phyloP scores from a whole-genome alignment of 2,113 vertebrate species.

The Urocitellus parryii region DNA sequence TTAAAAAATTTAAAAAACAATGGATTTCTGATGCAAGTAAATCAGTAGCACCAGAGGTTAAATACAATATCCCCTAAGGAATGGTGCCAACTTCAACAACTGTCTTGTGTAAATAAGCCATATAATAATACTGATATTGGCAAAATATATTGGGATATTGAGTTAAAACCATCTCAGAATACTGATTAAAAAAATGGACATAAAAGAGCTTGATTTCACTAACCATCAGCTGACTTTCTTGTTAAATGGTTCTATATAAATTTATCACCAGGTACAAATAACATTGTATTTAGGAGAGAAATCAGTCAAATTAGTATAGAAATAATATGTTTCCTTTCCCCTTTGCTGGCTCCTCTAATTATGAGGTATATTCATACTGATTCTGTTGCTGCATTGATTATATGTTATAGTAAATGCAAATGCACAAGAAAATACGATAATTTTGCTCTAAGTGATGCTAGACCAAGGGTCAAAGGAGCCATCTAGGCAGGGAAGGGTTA shows the following conservation, averaged over 20 bases:
- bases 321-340: background rate
- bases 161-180: background rate
- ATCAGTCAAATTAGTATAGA: background rate
- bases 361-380: background rate
- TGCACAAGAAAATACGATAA: background rate
- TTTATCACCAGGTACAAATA: slow-evolving; percentile 3
- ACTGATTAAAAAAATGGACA: background rate
- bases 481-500: background rate
- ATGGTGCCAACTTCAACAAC: background rate
- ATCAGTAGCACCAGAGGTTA: background rate
- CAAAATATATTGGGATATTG: background rate
- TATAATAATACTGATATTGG: background rate
- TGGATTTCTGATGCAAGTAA: background rate
- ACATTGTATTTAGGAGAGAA: background rate
- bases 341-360: background rate
- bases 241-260: background rate
- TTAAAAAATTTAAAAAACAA: background rate
- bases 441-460: background rate
- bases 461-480: background rate
- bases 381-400: background rate
- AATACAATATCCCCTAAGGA: background rate
- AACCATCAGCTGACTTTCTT: background rate
- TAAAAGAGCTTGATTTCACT: background rate
- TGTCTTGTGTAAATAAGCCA: background rate
- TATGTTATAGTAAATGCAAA: background rate